Evolutionary conservation across 2,113 vertebrate genomes (phyloP), one percentile per base, ranked within the genome.

Genomic region (Lepisosteus oculatus): DNA sequence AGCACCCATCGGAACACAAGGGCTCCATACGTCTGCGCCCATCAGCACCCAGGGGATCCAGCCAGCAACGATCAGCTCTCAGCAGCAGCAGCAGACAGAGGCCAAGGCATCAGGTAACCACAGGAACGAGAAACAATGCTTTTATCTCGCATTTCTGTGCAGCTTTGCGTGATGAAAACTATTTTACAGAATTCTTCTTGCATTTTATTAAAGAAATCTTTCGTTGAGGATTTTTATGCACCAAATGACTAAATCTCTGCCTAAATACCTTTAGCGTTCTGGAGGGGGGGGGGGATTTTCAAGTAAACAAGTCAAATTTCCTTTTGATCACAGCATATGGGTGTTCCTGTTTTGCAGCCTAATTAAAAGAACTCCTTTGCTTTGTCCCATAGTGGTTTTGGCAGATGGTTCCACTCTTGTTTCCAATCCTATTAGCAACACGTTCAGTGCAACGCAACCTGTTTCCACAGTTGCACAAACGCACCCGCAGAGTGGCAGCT

Each of bases 391-490:
- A 78, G 94, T 99, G 69, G 94, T 98, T 65, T 74, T 99, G 87
- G 91, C 96, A 13, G 97, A 99, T 29, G 95, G 95, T 77, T 94
- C 94, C 75, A 92, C 94, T 29, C 93, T 98, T 75, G 95, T 98
- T 69, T 94, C 95, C 43, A 96, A 95, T 83, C 94, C 96, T 66
- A 94, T 99, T 43, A 95, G 90, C 89, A 97, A 78, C 86, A 93
- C 96, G 0, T 99, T 97, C 85, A 89, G 92, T 67, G 84, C 91
- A 0, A 92, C 96, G 14, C 93, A 95, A 67, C 92, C 95, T 1
- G 93, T 92, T 45, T 95, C 95, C 42, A 95, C 95, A 0, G 95
- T 98, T 79, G 95, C 95, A n/a, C 96, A 98, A 84, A 93, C 95
- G 43, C 97, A 98, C 57, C 86, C 90, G 77, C 97, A 97, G 88